Evolutionary conservation across 2,797 vertebrate genomes (phyloP).

Genomic region (Buphagus erythrorhynchus): DNA sequence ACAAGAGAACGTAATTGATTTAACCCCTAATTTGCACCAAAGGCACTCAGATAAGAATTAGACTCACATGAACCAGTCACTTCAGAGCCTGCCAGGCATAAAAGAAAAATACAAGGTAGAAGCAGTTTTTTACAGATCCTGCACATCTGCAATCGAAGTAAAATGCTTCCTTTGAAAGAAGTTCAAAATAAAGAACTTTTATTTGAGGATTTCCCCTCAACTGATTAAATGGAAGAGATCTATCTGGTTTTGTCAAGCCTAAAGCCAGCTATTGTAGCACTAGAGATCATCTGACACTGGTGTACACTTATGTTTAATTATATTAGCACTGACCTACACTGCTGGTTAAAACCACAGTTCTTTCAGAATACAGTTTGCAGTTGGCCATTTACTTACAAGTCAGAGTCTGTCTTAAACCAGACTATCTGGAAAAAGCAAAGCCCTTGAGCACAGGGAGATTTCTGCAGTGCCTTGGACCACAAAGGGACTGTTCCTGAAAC

Average conservation of each 20-base stretch:
- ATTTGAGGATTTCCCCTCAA: background rate
- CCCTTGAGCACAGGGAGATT: background rate
- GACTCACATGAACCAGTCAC: background rate
- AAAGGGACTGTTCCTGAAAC: background rate
- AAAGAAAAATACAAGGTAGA: background rate
- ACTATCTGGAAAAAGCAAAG: background rate
- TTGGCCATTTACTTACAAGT: background rate
- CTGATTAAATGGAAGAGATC: background rate
- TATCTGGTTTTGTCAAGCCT: background rate
- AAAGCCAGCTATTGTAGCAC: background rate
- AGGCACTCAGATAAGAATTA: background rate
- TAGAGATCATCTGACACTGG: background rate
- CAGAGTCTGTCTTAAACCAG: background rate
- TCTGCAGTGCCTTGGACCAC: background rate
- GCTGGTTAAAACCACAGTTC: background rate
- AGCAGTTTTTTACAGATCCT: background rate
- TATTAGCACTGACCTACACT: background rate
- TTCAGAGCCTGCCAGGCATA: background rate
- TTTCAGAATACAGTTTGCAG: background rate
- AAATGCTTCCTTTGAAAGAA: background rate
- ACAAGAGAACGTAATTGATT: background rate
- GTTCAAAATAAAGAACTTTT: background rate
- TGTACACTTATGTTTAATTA: background rate
- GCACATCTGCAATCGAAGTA: background rate
- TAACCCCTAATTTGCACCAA: conserved; percentile 41